Conservation (phyloP, 2,113 vertebrate species). For the Coryphaenoides rupestris region DNA sequence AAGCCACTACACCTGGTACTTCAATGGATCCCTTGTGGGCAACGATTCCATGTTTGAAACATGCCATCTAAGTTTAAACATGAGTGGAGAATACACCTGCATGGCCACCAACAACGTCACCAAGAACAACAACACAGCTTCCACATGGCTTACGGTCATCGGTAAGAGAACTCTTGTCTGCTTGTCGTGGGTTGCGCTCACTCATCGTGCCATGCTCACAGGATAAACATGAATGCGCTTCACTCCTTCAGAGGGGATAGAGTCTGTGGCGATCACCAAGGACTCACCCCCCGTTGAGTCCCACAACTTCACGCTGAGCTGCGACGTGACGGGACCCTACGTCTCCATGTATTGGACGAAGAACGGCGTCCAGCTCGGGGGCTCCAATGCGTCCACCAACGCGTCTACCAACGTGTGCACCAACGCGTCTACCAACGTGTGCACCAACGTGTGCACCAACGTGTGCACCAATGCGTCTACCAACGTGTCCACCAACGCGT, state of each 20-base stretch:
- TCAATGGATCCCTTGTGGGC: conserved; percentile 31
- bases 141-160: conserved; percentile 45
- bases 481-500: no score
- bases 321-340: conserved; percentile 51
- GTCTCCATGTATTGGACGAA: conserved; percentile 54
- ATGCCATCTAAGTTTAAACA: conserved; percentile 29
- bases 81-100: conserved; percentile 63
- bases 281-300: conserved; percentile 38
- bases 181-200: not conserved
- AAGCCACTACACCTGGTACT: conserved; percentile 55
- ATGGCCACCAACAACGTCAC: conserved; percentile 59
- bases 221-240: not conserved
- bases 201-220: not conserved
- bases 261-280: conserved; percentile 40
- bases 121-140: conserved; percentile 29
- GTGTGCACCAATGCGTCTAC: no score
- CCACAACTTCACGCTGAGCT: conserved; percentile 52
- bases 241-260: conserved; percentile 48
- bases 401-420: no score
- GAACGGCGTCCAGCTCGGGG: conserved; percentile 19
- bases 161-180: conserved; percentile 38
- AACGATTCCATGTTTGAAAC: conserved; percentile 27
- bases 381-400: not conserved
- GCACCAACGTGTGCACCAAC: no score
- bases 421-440: no score